Evolutionary conservation across 1,140 invertebrate species (phyloP), one percentile per base, ranked within the genome.

Genomic region (Lucilia sericata): DNA sequence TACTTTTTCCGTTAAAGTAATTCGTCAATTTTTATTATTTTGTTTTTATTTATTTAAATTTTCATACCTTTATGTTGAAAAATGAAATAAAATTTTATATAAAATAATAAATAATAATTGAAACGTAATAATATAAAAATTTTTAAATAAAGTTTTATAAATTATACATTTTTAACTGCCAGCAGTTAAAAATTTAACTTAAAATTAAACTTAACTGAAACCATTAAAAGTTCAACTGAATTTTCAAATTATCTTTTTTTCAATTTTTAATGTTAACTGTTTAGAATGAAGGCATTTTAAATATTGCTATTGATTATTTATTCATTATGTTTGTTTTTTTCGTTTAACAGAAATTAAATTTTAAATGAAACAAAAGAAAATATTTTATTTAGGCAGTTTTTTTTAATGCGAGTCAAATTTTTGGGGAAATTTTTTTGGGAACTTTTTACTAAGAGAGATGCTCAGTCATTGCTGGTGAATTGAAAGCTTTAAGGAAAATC

Each of bases 281-380:
- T 80, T 80, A 80, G 76, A 80, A 80, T 80, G 76, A 80, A 80
- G 76, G 76, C 65, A 82, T 82, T 82, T 65, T 82, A 74, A 74
- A 82, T 70, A 82, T 82, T 82, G 82, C 82, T 70, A 74, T 82
- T 82, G 82, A 82, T 70, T 70, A 82, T 82, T 36, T 82, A 55
- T 36, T 42, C n/a, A 30, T 36, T 82, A 17, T 60, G 55, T 82
- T 82, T 70, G 14, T 82, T 82, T 82, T 65, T n/a, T 82, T 82
- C 12, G 12, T 55, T 55, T 2, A 55, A 55, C 65, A 70, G 2
- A 70, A 70, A 70, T 21, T 19, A 25, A 21, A 70, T 70, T 21
- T 21, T 2, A 70, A 70, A 4, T 78, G 5, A 76, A 42, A 21
- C 3, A 78, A 70, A 70, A 0, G 5, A 25, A 70, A 70, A 5